phyloP scores from a whole-genome alignment of 1,140 invertebrate species.

The Drosophila subobscura region DNA sequence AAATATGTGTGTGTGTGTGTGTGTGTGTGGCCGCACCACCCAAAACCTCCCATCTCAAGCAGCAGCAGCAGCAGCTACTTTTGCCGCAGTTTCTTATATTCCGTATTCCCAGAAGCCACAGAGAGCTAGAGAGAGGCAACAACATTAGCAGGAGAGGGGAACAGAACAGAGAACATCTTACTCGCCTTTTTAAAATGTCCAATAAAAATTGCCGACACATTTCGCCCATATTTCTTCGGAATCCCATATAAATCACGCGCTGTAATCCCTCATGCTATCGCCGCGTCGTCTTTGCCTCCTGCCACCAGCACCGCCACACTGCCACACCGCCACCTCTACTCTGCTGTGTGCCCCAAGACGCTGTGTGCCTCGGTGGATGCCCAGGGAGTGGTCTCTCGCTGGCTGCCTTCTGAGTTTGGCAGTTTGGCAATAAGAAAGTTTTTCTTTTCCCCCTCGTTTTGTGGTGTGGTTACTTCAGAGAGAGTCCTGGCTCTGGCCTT shows the following conservation, averaged over 20 bases:
- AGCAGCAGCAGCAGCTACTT: slow-evolving; percentile 29
- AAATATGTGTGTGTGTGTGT: slow-evolving; percentile 59
- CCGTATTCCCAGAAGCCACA: slow-evolving; percentile 72
- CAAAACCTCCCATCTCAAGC: not conserved
- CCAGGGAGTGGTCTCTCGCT: slow-evolving; percentile 31
- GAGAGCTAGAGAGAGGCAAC: slow-evolving; percentile 14
- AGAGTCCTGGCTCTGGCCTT: slow-evolving; percentile 28
- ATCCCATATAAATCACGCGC: slow-evolving; percentile 84
- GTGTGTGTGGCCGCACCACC: slow-evolving; percentile 46
- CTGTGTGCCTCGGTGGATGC: slow-evolving; percentile 2
- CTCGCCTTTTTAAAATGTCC: slow-evolving; percentile 84
- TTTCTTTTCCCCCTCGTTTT: slow-evolving; percentile 60
- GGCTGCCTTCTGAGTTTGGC: slow-evolving; percentile 65
- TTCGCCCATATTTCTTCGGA: slow-evolving; percentile 84
- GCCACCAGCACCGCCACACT: slow-evolving; percentile 12
- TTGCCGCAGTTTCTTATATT: slow-evolving; percentile 77
- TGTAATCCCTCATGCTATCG: slow-evolving; percentile 84
- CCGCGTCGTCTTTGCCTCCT: slow-evolving; percentile 76
- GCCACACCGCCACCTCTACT: slow-evolving; percentile 39
- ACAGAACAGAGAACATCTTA: slow-evolving; percentile 68
- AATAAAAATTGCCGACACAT: slow-evolving; percentile 84
- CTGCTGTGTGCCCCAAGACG: slow-evolving; percentile 26
- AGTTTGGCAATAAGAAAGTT: slow-evolving; percentile 82
- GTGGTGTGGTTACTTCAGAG: slow-evolving; percentile 44
- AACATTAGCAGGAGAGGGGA: slow-evolving; percentile 48